These are phyloP conservation scores for Panulirus ornatus DNA, from an alignment of 1,140 invertebrate species.

Conservation along the genomic window DNA sequence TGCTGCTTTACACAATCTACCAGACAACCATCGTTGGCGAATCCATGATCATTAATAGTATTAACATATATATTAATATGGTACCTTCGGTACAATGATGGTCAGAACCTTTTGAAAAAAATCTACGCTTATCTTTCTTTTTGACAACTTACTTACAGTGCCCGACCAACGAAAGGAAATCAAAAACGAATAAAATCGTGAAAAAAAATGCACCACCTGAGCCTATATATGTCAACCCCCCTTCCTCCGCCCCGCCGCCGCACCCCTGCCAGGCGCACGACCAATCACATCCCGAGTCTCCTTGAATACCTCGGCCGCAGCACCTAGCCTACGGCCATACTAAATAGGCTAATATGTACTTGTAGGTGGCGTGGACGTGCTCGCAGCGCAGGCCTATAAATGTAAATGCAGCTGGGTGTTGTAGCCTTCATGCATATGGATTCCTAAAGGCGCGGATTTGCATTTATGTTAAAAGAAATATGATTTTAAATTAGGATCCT, in stretches of 20 bases:
- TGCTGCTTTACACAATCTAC: too few species aligned
- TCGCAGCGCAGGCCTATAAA: conserved; percentile 39
- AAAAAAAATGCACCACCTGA: background rate
- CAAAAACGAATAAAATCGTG: background rate
- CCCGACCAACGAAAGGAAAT: too few species aligned
- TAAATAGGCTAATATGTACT: conserved; percentile 28
- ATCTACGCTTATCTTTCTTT: background rate
- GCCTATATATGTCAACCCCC: background rate
- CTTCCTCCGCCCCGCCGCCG: background rate
- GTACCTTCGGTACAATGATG: too few species aligned
- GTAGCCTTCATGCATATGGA: conserved; percentile 59
- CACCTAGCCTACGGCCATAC: background rate
- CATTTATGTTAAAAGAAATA: conserved; percentile 66
- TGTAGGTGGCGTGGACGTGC: conserved; percentile 32
- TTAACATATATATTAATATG: too few species aligned
- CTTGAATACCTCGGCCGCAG: background rate
- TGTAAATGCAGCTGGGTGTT: conserved; percentile 44
- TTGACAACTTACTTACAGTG: too few species aligned
- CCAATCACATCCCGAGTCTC: conserved; percentile 11
- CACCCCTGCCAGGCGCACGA: conserved; percentile 5
- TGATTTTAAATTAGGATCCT: conserved; percentile 58
- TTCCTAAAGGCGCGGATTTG: conserved; percentile 48
- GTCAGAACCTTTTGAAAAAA: too few species aligned
- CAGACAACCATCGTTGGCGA: too few species aligned
- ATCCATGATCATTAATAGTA: too few species aligned